phyloP scores from a whole-genome alignment of 1,140 invertebrate species.

The Limonius californicus region DNA sequence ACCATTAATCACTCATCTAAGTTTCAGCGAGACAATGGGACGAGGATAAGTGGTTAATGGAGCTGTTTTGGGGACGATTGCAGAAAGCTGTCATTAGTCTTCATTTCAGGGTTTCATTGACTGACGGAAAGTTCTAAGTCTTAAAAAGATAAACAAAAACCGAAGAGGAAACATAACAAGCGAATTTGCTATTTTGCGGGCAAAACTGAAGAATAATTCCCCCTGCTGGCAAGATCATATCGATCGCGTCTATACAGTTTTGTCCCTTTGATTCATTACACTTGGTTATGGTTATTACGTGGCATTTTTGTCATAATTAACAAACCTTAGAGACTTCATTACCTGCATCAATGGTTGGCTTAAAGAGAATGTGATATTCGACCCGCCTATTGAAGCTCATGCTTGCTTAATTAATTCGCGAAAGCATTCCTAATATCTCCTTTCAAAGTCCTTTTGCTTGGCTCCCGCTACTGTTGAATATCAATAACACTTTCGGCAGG shows the following conservation, averaged over 20 bases:
- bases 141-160: no score
- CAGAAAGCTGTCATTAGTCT: no score
- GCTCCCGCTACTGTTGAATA: not conserved
- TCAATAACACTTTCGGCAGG: not conserved
- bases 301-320: conserved; percentile 13
- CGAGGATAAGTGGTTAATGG: no score
- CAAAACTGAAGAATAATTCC: no score
- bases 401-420: conserved; percentile 5
- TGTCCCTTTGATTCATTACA: conserved; percentile 6
- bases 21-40: no score
- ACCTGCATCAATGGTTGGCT: conserved; percentile 6
- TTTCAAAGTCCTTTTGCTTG: not conserved
- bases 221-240: not conserved
- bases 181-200: no score
- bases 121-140: no score
- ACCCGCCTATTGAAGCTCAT: conserved; percentile 3
- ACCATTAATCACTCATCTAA: no score
- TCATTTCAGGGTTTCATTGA: no score
- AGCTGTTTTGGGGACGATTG: no score
- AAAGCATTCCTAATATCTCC: not conserved
- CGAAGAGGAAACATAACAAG: no score
- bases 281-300: conserved; percentile 10
- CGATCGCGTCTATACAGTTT: not conserved
- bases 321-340: conserved; percentile 11
- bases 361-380: conserved; percentile 9